Percentiles rank a stretch among this genome's conserved stretches.
phyloP scores from a whole-genome alignment of 2,888 invertebrate species.

The Coenonympha arcania region DNA sequence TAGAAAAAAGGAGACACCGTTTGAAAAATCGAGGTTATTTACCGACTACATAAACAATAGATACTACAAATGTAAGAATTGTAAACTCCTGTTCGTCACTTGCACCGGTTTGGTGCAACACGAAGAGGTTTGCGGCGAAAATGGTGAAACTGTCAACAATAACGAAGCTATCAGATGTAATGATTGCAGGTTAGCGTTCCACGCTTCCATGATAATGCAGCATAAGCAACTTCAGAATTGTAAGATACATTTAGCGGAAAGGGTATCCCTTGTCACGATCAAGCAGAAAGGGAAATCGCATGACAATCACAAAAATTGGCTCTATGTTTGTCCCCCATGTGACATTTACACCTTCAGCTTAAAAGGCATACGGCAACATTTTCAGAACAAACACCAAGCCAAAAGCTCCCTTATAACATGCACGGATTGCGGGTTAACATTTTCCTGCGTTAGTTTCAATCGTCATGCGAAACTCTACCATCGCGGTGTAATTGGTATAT shows the following conservation, averaged over 20 bases:
- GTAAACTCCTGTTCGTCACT: slow-evolving; percentile 17
- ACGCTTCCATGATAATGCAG: background rate
- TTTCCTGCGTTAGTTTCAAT: slow-evolving; percentile 8
- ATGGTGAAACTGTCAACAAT: background rate
- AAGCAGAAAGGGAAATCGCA: background rate
- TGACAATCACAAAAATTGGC: slow-evolving; percentile 9
- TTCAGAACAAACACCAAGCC: slow-evolving; percentile 1
- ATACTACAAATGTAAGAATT: slow-evolving; percentile 12
- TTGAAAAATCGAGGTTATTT: too few relatives aligned
- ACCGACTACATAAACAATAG: too few relatives aligned
- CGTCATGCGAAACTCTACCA: slow-evolving; percentile 25
- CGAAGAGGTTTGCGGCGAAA: background rate
- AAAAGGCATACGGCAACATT: slow-evolving; percentile 13
- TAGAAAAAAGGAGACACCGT: too few relatives aligned
- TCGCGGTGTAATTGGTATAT: background rate
- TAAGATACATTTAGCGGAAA: too few relatives aligned
- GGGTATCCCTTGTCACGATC: slow-evolving; percentile 7
- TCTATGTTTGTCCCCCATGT: slow-evolving; percentile 28
- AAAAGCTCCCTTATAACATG: slow-evolving; percentile 7
- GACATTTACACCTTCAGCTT: slow-evolving; percentile 21
- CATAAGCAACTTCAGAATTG: slow-evolving; percentile 11
- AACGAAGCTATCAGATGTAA: background rate
- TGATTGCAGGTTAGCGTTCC: slow-evolving; percentile 10
- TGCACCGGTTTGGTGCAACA: slow-evolving; percentile 9
- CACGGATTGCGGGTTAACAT: slow-evolving; percentile 19